phyloP scores from a whole-genome alignment of 2,113 vertebrate species.

The Cathartes aura region DNA sequence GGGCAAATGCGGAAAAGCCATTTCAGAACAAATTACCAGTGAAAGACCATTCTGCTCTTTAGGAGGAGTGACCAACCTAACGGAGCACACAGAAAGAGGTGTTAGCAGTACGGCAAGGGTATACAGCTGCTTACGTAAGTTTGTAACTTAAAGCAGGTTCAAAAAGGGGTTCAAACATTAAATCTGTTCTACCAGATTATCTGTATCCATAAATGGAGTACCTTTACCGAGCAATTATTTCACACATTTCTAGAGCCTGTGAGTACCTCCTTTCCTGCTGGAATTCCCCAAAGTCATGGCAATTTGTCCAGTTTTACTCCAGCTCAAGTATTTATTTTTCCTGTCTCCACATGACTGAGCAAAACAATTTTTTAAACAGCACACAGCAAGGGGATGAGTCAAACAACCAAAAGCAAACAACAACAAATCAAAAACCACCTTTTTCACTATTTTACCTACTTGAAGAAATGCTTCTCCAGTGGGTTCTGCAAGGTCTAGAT shows the following conservation, averaged over 20 bases:
- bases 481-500: not conserved
- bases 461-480: not conserved
- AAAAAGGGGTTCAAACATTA: not conserved
- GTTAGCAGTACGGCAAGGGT: not conserved
- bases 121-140: not conserved
- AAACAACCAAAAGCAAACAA: slow-evolving; percentile 11
- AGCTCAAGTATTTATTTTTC: not conserved
- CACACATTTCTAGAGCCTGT: not conserved
- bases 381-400: not conserved
- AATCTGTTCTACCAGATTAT: not conserved
- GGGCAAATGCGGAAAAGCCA: not conserved
- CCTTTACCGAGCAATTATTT: not conserved
- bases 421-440: not conserved
- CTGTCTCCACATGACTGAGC: slow-evolving; percentile 4
- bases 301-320: not conserved
- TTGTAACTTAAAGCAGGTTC: not conserved
- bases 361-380: not conserved
- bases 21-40: not conserved
- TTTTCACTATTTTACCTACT: not conserved
- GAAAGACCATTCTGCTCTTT: not conserved
- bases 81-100: not conserved
- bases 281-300: not conserved
- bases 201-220: not conserved
- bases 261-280: not conserved
- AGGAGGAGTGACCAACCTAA: not conserved